These are phyloP conservation scores for Dorcus parallelipipedus DNA, from an alignment of 2,888 invertebrate genomes.

Conservation along the genomic window DNA sequence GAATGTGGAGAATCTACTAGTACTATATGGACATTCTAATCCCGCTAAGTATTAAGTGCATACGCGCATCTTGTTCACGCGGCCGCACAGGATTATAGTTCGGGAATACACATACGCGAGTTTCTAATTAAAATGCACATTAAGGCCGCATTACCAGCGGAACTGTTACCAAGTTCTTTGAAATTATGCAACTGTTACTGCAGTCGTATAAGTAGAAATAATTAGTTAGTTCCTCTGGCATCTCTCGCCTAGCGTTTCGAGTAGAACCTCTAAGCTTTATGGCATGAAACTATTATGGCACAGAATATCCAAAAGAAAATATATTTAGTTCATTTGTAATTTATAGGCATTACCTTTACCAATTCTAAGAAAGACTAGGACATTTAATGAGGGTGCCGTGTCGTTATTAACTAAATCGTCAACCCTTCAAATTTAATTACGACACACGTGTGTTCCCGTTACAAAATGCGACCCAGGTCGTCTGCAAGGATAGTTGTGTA, in stretches of 20 bases:
- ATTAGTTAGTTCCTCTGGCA: not conserved
- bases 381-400: not conserved
- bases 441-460: not conserved
- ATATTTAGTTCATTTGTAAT: no score
- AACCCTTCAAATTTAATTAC: conserved; percentile 1
- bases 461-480: conserved; percentile 1
- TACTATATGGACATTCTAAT: not conserved
- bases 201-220: not conserved
- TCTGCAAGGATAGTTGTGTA: not conserved
- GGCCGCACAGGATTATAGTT: not conserved
- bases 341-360: no score
- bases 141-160: not conserved
- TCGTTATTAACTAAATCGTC: not conserved
- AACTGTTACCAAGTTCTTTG: not conserved
- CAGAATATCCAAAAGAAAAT: no score
- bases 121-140: no score
- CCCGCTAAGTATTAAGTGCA: not conserved
- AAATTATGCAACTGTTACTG: not conserved
- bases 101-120: no score
- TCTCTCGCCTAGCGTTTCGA: no score
- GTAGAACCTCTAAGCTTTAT: no score
- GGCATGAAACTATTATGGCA: no score
- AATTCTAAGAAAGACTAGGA: no score
- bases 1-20: not conserved
- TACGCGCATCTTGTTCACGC: not conserved